These are phyloP conservation scores for Diaprepes abbreviatus DNA, from an alignment of 2,888 invertebrate species.

Conservation along the genomic window DNA sequence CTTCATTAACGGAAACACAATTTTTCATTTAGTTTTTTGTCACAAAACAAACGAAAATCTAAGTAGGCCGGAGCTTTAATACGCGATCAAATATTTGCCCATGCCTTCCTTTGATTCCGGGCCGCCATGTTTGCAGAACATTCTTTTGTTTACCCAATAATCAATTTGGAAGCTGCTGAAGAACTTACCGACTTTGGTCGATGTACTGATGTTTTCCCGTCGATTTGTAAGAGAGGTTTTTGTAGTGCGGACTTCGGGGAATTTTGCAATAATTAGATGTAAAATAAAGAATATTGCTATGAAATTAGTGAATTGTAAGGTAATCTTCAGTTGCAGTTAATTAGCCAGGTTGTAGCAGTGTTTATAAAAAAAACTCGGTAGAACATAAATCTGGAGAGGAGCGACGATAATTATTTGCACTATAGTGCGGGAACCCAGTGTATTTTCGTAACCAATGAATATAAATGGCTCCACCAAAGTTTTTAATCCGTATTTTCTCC, in stretches of 20 bases:
- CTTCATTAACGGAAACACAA: constrained; percentile 56
- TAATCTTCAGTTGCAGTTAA: too few relatives aligned
- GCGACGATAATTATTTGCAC: too few relatives aligned
- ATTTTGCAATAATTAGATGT: constrained; percentile 34
- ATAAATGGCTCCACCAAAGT: too few relatives aligned
- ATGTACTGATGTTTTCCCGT: constrained; percentile 36
- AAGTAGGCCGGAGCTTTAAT: constrained; percentile 63
- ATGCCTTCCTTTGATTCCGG: constrained; percentile 60
- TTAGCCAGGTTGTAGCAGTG: too few relatives aligned
- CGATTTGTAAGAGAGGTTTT: constrained; percentile 33
- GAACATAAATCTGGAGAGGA: too few relatives aligned
- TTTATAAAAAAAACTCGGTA: too few relatives aligned
- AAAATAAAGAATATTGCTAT: too few relatives aligned
- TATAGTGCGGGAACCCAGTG: too few relatives aligned
- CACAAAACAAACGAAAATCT: constrained; percentile 58
- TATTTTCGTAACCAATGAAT: too few relatives aligned
- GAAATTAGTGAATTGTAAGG: too few relatives aligned
- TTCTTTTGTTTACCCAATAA: constrained; percentile 59
- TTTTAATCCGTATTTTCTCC: too few relatives aligned
- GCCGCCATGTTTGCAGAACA: constrained; percentile 54
- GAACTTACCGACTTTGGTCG: constrained; percentile 49
- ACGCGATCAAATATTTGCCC: constrained; percentile 64
- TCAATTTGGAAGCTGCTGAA: constrained; percentile 60
- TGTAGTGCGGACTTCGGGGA: constrained; percentile 32
- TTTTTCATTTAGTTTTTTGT: constrained; percentile 62